A percentile compares a stretch with the other conserved stretches of the same genome.
Conservation (phyloP, 2,888 invertebrate genomes). For the Mythimna impura region DNA sequence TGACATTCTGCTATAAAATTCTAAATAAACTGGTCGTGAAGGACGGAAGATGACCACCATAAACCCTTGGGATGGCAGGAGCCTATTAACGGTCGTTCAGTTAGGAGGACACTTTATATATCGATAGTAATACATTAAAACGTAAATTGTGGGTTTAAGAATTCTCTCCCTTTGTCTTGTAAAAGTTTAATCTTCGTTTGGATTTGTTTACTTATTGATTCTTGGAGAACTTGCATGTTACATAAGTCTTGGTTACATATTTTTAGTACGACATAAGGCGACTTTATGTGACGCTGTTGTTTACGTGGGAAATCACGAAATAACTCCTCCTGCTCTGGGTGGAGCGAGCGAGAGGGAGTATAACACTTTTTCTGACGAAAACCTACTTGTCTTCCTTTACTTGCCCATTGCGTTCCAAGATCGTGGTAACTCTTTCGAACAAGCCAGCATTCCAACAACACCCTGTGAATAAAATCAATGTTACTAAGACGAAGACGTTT, state of each 20-base stretch:
- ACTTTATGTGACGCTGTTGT: too few relatives aligned
- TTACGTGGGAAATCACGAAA: too few relatives aligned
- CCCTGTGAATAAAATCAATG: too few relatives aligned
- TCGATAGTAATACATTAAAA: not conserved
- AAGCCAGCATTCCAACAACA: not conserved
- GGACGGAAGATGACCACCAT: slow-evolving; percentile 32
- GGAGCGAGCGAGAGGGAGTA: too few relatives aligned
- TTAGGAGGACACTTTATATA: slow-evolving; percentile 13
- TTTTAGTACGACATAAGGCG: too few relatives aligned
- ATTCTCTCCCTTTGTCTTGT: not conserved
- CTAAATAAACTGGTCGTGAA: slow-evolving; percentile 30
- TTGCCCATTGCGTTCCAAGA: too few relatives aligned
- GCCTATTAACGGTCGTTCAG: slow-evolving; percentile 18
- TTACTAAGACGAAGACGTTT: too few relatives aligned
- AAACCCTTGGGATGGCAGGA: slow-evolving; percentile 13
- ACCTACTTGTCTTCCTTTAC: too few relatives aligned
- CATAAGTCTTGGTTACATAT: too few relatives aligned
- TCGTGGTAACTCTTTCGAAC: too few relatives aligned
- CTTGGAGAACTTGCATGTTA: not conserved
- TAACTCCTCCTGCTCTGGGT: too few relatives aligned
- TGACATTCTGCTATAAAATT: slow-evolving; percentile 40
- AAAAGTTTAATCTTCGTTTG: not conserved
- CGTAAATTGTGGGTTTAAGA: not conserved
- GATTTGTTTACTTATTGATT: not conserved
- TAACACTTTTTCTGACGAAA: too few relatives aligned